These are phyloP conservation scores for Todiramphus chloris DNA, from an alignment of 2,113 vertebrate genomes.

Conservation along the genomic window DNA sequence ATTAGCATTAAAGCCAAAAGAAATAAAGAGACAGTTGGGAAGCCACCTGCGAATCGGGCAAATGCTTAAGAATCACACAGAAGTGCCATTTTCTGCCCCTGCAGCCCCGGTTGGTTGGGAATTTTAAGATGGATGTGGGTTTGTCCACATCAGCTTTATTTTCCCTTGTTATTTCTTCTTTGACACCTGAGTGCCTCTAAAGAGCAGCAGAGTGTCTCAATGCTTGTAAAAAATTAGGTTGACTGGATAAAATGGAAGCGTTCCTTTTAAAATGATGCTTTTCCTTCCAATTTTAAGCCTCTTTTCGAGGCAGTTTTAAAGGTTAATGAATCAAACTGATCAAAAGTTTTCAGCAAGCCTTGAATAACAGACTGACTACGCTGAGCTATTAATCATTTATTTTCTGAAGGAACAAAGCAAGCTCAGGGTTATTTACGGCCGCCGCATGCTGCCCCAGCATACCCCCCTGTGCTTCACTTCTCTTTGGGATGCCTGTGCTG, in stretches of 20 bases:
- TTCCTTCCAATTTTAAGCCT: not conserved
- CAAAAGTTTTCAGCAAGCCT: conserved; percentile 39
- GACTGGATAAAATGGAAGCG: not conserved
- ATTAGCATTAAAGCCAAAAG: conserved; percentile 56
- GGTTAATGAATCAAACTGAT: conserved; percentile 40
- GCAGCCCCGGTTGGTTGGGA: not conserved
- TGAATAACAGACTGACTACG: not conserved
- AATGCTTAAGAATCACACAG: conserved; percentile 31
- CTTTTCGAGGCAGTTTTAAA: not conserved
- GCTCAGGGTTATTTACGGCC: not conserved
- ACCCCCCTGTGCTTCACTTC: conserved; percentile 35
- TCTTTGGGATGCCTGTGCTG: not conserved
- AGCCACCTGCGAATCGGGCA: conserved; percentile 34
- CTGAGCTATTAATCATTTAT: conserved; percentile 62
- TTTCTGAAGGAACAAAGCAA: conserved; percentile 47
- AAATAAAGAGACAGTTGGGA: conserved; percentile 57
- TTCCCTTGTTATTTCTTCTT: not conserved
- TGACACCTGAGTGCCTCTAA: not conserved
- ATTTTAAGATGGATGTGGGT: not conserved
- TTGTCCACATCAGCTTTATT: not conserved
- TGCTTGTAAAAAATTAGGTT: not conserved
- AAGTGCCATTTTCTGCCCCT: not conserved
- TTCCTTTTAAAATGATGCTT: not conserved
- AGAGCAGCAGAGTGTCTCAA: not conserved
- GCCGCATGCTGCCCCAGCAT: conserved; percentile 44